phyloP scores from a whole-genome alignment of 2,888 invertebrate species.

The Orthosia incerta region DNA sequence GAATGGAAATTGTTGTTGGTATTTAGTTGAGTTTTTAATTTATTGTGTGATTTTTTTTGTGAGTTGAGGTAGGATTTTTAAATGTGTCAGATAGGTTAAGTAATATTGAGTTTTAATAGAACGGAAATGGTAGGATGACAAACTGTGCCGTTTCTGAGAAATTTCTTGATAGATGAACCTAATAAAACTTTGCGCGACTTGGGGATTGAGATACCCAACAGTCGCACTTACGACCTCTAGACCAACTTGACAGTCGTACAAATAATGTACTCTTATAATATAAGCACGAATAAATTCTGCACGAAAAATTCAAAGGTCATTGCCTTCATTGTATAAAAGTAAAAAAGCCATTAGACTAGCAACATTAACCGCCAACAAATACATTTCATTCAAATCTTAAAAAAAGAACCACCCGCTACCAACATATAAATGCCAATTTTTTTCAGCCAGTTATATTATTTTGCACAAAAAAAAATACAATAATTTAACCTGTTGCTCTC shows the following conservation, averaged over 20 bases:
- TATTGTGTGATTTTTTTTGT: slow-evolving; percentile 27
- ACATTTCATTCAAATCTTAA: slow-evolving; percentile 22
- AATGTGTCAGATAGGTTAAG: slow-evolving; percentile 7
- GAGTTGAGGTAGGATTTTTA: slow-evolving; percentile 47
- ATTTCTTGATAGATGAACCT: neutral
- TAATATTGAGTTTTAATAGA: neutral
- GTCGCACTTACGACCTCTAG: too few relatives aligned
- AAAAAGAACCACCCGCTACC: slow-evolving; percentile 27
- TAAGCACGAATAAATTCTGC: slow-evolving; percentile 2
- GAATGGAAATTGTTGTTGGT: slow-evolving; percentile 52
- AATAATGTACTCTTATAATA: neutral
- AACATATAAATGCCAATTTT: slow-evolving; percentile 42
- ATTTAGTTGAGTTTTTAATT: slow-evolving; percentile 37
- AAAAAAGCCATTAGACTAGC: slow-evolving; percentile 33
- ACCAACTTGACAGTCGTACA: neutral
- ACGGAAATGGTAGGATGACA: neutral
- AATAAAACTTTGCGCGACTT: too few relatives aligned
- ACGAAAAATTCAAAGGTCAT: slow-evolving; percentile 5
- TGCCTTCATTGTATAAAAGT: slow-evolving; percentile 22
- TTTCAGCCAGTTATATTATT: slow-evolving; percentile 11
- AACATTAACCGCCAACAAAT: slow-evolving; percentile 33
- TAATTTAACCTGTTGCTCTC: slow-evolving; percentile 65
- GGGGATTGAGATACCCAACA: neutral
- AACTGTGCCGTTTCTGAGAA: neutral
- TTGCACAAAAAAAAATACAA: slow-evolving; percentile 23